Conservation (phyloP, 1,140 invertebrate species). For the Rhagoletis zephyria region DNA sequence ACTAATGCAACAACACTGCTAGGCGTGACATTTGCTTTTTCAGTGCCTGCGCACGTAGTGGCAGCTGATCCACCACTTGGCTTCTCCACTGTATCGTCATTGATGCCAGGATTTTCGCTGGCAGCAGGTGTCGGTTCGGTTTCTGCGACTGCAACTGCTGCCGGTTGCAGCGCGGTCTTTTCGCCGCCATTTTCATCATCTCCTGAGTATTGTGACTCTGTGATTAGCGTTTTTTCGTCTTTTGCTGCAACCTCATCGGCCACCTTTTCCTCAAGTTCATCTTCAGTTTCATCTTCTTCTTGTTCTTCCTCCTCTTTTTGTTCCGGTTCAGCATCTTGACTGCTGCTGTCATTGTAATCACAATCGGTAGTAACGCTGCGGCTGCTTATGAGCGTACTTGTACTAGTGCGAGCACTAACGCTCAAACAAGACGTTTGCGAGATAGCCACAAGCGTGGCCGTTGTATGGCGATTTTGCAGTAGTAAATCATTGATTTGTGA, state of each 20-base stretch:
- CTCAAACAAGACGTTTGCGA: slow-evolving; percentile 56
- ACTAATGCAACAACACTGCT: not conserved
- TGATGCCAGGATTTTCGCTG: not conserved
- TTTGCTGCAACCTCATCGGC: not conserved
- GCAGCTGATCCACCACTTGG: not conserved
- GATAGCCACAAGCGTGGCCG: slow-evolving; percentile 67
- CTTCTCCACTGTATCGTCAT: not conserved
- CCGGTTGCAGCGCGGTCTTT: not conserved
- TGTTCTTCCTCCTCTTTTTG: too few relatives aligned
- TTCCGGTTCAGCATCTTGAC: too few relatives aligned
- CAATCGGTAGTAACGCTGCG: slow-evolving; percentile 3
- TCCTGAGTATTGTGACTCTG: not conserved
- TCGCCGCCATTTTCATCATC: not conserved
- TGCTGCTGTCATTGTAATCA: slow-evolving; percentile 29
- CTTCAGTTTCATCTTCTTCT: not conserved
- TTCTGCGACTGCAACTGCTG: not conserved
- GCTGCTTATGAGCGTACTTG: not conserved
- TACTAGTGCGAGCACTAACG: not conserved
- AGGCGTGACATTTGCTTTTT: not conserved
- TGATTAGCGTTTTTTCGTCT: not conserved
- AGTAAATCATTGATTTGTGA: slow-evolving; percentile 71
- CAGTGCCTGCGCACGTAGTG: not conserved
- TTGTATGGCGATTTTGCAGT: slow-evolving; percentile 70
- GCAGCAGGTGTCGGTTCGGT: not conserved
- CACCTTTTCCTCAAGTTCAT: not conserved